phyloP scores from a whole-genome alignment of 1,140 invertebrate genomes.

The Dreissena polymorpha region DNA sequence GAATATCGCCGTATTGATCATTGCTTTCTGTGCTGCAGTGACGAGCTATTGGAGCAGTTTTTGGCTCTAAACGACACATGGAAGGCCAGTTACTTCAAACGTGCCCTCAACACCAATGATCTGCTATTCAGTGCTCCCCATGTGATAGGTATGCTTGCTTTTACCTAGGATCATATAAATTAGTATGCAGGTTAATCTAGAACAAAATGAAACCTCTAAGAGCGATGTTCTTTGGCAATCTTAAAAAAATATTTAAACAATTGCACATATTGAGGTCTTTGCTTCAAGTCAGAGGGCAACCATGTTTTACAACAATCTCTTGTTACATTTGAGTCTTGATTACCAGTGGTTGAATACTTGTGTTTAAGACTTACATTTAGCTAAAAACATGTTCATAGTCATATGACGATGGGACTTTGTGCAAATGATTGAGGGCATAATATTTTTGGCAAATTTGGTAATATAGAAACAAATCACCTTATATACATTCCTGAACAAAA shows the following conservation, averaged over 20 bases:
- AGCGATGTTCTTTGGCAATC: too few relatives aligned
- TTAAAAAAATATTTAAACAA: background rate
- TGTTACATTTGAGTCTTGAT: background rate
- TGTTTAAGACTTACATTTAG: too few relatives aligned
- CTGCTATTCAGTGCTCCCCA: conserved; percentile 65
- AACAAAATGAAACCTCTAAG: too few relatives aligned
- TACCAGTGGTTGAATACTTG: too few relatives aligned
- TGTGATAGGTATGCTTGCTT: conserved; percentile 57
- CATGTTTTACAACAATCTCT: background rate
- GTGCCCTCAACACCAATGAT: conserved; percentile 60
- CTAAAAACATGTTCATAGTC: too few relatives aligned
- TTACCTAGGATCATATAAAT: background rate
- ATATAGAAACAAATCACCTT: too few relatives aligned
- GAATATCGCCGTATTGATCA: too few relatives aligned
- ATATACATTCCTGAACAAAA: too few relatives aligned
- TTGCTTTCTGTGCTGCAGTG: conserved; percentile 32
- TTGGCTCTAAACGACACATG: conserved; percentile 59
- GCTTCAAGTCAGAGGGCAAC: background rate
- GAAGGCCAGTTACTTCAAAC: conserved; percentile 69
- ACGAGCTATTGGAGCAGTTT: conserved; percentile 50
- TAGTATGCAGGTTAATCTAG: too few relatives aligned
- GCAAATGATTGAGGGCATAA: too few relatives aligned
- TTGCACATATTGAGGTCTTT: background rate
- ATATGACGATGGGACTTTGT: too few relatives aligned
- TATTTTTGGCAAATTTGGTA: too few relatives aligned